phyloP scores from a whole-genome alignment of 2,113 vertebrate genomes.

The Irena cyanogastra region DNA sequence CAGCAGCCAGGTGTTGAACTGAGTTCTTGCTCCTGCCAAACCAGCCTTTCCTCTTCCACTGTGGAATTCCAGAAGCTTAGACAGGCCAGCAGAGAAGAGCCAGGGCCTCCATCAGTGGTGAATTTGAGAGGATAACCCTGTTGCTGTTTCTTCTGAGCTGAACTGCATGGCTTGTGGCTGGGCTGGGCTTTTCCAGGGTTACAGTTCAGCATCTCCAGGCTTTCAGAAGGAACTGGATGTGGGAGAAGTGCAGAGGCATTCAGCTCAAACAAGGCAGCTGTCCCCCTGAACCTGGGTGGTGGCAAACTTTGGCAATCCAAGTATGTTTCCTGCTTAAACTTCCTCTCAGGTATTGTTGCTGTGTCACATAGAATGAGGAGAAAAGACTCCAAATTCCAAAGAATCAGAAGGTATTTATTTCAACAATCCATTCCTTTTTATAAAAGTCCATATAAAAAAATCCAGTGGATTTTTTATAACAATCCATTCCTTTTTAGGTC shows the following conservation, averaged over 20 bases:
- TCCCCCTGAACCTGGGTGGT: not conserved
- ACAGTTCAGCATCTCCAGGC: not conserved
- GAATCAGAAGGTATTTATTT: too few relatives aligned
- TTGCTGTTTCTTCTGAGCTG: not conserved
- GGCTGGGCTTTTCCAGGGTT: not conserved
- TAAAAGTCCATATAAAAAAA: too few relatives aligned
- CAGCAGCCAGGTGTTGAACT: not conserved
- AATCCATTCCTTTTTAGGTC: too few relatives aligned
- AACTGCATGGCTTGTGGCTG: not conserved
- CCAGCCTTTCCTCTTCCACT: not conserved
- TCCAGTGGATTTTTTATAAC: too few relatives aligned
- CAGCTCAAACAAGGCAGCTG: not conserved
- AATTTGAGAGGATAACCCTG: not conserved
- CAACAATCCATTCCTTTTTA: too few relatives aligned
- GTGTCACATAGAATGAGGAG: too few relatives aligned
- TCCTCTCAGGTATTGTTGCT: too few relatives aligned
- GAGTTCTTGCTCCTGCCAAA: not conserved
- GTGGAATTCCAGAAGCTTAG: not conserved
- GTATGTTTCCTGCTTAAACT: not conserved
- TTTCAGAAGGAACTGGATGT: rapidly evolving
- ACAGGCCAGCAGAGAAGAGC: not conserved
- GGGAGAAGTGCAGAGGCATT: not conserved
- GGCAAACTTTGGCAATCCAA: not conserved
- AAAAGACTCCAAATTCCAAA: too few relatives aligned
- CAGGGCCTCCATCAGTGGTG: not conserved